Conservation (phyloP, 1,140 invertebrate species). For the Drosophila albomicans region DNA sequence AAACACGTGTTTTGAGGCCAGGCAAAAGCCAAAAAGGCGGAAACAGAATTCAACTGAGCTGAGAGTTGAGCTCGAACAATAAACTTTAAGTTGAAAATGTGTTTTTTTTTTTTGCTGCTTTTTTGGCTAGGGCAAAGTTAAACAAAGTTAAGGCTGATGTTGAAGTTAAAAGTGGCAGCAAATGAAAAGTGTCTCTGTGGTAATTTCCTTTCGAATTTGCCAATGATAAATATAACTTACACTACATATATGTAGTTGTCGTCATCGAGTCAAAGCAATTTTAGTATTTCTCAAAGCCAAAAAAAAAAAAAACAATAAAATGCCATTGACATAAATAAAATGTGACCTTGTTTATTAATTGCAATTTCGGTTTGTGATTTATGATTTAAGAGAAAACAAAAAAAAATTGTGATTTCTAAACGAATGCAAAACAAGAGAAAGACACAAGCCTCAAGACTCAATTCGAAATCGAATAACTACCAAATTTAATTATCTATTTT, state of each 20-base stretch:
- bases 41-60: constrained; percentile 20
- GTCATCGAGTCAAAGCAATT: too few relatives aligned
- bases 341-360: constrained; percentile 48
- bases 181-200: constrained; percentile 29
- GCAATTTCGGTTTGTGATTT: constrained; percentile 26
- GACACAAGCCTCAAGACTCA: neutral
- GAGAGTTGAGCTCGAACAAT: constrained; percentile 14
- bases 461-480: neutral
- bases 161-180: constrained; percentile 6
- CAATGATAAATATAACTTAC: too few relatives aligned
- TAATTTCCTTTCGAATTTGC: neutral
- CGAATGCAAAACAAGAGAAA: constrained; percentile 39
- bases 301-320: neutral
- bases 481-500: neutral
- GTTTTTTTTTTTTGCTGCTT: neutral
- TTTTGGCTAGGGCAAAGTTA: neutral
- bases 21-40: constrained; percentile 10
- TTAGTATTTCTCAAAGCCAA: neutral
- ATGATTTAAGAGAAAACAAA: neutral
- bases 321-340: neutral
- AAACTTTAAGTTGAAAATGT: constrained; percentile 6
- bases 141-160: constrained; percentile 1
- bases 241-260: too few relatives aligned
- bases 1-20: constrained; percentile 44
- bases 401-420: constrained; percentile 55